Base-by-base conservation (phyloP, 2,797 vertebrate species). In the Tenualosa thibaudeaui region DNA sequence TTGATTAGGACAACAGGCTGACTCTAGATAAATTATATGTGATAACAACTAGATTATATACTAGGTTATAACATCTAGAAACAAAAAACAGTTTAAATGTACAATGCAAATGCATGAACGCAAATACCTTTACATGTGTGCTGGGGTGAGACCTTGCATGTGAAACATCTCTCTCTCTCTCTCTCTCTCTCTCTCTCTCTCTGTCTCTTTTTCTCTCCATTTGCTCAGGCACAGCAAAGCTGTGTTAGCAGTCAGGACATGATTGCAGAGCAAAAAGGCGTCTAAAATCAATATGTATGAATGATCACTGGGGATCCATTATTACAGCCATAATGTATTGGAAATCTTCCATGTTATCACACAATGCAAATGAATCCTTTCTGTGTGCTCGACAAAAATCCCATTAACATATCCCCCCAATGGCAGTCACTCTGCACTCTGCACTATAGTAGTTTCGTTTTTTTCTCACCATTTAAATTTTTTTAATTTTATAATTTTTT, bases 291-390 rank as follows among this genome's bases (percentile, higher is more conserved):
- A 78, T 78, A 78, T 78, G 71, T 78, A 78, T 46, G 71, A 78
- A 78, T 40, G 71, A 46, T 78, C 71, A 22, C 37, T 46, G 40
- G 71, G 71, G 71, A 78, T 78, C 40, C 71, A 78, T 78, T 78
- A 78, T 46, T 43, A 46, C 71, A 7, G 40, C 71, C 71, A 78
- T 78, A 78, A 78, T 78, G 71, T 78, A 78, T 78, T 78, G 71
- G 71, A 78, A 78, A 78, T 78, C 71, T 78, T 78, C 71, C 71
- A 78, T 78, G 71, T 78, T 46, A 78, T 78, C 71, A 78, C 71
- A 78, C 71, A 78, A 78, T 78, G 71, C 71, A 78, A 78, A 78
- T 78, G 71, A 78, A 40, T 78, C 40, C 40, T 46, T 43, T 78
- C 71, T 78, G 71, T 78, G 71, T 8, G 71, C 37, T 15, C 17